A percentile compares a stretch with the other conserved stretches of the same genome.
Conservation (phyloP, 2,797 vertebrate species). For the Triplophysa bombifrons region DNA sequence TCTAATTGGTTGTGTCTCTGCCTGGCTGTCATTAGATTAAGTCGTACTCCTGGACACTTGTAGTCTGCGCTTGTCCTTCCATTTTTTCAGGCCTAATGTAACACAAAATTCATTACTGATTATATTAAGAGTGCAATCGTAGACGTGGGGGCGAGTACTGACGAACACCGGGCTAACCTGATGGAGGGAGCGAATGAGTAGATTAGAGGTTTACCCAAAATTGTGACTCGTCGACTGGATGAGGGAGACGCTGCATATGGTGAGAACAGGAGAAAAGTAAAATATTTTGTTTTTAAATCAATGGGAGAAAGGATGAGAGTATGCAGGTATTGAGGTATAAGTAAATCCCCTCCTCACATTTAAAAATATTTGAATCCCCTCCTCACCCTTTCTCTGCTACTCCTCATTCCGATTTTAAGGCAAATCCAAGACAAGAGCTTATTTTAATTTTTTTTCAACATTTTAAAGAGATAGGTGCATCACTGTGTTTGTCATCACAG, state of each 20-base stretch:
- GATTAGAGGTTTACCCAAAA: constrained; percentile 12
- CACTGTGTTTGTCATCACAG: neutral
- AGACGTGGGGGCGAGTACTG: constrained; percentile 77
- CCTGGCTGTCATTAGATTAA: constrained; percentile 93
- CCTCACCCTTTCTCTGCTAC: too few relatives aligned
- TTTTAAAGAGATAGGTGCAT: neutral
- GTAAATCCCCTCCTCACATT: neutral
- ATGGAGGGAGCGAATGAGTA: constrained; percentile 33
- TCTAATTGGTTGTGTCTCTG: constrained; percentile 93
- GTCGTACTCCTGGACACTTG: constrained; percentile 88
- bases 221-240: neutral
- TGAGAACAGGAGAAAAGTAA: too few relatives aligned
- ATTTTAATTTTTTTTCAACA: too few relatives aligned
- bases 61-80: constrained; percentile 89
- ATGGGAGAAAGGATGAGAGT: neutral
- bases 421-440: too few relatives aligned
- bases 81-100: constrained; percentile 91
- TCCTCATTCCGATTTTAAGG: too few relatives aligned
- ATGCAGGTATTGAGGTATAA: neutral
- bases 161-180: constrained; percentile 77
- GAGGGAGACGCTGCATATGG: neutral
- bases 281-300: neutral
- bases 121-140: constrained; percentile 87
- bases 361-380: neutral
- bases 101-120: constrained; percentile 93